phyloP scores from a whole-genome alignment of 2,113 vertebrate species.

The Puntigrus tetrazona region DNA sequence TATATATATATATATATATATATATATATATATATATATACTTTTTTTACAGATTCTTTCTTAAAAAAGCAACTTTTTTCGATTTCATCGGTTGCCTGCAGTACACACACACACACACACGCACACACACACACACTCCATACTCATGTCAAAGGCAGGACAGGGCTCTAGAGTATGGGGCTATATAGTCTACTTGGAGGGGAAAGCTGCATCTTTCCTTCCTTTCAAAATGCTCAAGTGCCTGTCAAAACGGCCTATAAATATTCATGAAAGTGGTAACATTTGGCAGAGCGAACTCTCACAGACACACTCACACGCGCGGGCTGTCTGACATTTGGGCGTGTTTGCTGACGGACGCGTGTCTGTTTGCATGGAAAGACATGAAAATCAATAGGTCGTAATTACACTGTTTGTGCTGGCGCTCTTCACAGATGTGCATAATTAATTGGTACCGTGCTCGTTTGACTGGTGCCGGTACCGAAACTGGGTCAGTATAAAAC shows the following conservation, averaged over 20 bases:
- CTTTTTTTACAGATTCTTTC: not conserved
- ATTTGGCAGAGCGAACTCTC: constrained; percentile 46
- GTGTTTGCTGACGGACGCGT: constrained; percentile 51
- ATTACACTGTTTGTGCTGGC: constrained; percentile 54
- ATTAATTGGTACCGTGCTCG: constrained; percentile 43
- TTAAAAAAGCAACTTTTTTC: constrained; percentile 28
- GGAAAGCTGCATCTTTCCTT: constrained; percentile 44
- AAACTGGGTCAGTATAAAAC: constrained; percentile 3
- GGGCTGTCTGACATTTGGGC: constrained; percentile 47
- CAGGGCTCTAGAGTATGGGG: constrained; percentile 45
- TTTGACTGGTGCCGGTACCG: not conserved
- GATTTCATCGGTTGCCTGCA: constrained; percentile 31
- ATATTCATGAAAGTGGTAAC: constrained; percentile 54
- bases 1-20: too few relatives aligned
- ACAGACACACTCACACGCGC: constrained; percentile 9
- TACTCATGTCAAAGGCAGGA: constrained; percentile 46
- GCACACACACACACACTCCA: constrained; percentile 17
- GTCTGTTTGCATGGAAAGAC: constrained; percentile 52
- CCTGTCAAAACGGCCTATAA: constrained; percentile 50
- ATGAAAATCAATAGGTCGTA: constrained; percentile 51
- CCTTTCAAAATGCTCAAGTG: constrained; percentile 56
- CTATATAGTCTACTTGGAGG: constrained; percentile 38
- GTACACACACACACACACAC: constrained; percentile 1
- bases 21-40: too few relatives aligned
- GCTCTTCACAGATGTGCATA: constrained; percentile 42